Evolutionary conservation across 1,140 invertebrate genomes (phyloP), one percentile per base, ranked within the genome.

Genomic region (Pachypeltis micranthus): DNA sequence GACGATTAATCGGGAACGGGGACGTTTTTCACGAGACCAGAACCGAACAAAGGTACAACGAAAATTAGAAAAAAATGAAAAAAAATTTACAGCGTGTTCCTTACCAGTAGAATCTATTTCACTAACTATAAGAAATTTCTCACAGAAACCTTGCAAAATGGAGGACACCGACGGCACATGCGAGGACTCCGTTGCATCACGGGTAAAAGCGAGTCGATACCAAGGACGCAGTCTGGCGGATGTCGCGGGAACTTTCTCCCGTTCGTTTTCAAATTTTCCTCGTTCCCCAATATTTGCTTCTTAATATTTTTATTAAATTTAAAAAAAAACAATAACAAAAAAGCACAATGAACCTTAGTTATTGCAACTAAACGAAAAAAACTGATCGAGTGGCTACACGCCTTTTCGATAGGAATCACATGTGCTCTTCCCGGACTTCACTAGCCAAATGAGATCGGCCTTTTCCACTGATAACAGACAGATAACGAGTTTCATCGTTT

Each of bases 71-170:
- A 51, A 51, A 51, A 51, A 16, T 21, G 21, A 16, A 16, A 51
- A 51, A 21, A 14, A 51, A 51, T 21, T 70, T 70, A 65, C 68
- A 60, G 65, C 64, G 66, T 63, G 66, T 61, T 68, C 68, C 74
- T 76, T 76, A 75, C 74, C 74, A 70, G 68, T 72, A 69, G 69
- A 65, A 74, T 70, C 71, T 74, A 70, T 74, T 71, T 74, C 74
- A 73, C 72, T 72, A 79, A 80, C 76, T 79, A 76, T 77, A 81
- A 75, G 79, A 79, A 78, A 80, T 78, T 79, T 77, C 80, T 79
- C 79, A 76, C 77, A 74, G 76, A 80, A 78, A 81, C 80, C 65
- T 80, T 72, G 80, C 80, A 82, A 83, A 82, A 83, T 83, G 81
- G 81, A 80, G 79, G 80, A 80, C 78, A 75, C 75, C 75, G 76